Evolutionary conservation across 2,113 vertebrate species (phyloP), one percentile per base, ranked within the genome.

Genomic region (Excalfactoria chinensis): DNA sequence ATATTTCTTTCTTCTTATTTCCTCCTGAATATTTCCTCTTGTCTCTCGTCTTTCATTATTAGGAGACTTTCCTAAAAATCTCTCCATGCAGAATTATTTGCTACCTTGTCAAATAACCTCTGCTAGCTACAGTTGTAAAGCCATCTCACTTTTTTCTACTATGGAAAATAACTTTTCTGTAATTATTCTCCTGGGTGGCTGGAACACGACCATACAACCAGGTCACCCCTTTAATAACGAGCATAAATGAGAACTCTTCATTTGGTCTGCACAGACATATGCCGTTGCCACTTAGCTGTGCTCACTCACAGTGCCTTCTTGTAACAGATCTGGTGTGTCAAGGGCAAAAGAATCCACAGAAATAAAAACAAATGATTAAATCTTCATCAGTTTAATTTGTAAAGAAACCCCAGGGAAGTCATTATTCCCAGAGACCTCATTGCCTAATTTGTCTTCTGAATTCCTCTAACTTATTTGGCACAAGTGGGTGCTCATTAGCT

Each of bases 331-430:
- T 90, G 73, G 46, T 64, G 67, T 89, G 89, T 94, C 90, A 70
- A 90, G 96, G 93, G 93, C 94, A 96, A 97, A 95, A 86, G 48
- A 94, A 90, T 60, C 62, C 94, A 60, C 10, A 28, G 46, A 35
- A 11, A 43, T 58, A 46, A 30, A 79, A 80, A 28, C 60, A 60
- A 70, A 86, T 68, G 35, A 97, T 96, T 95, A 95, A 95, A 97
- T 93, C 93, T 95, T 95, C 84, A 95, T 96, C 91, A 95, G 69
- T 90, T 97, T 95, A 97, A 97, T 94, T 94, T 77, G 81, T 41
- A 93, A 89, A 88, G 73, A 93, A 95, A 94, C 92, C 81, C 95
- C 79, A 63, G 94, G 92, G 94, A 97, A 92, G 88, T 89, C 35
- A 83, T 95, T 95, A 93, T 93, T 96, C 93, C 92, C 78, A 82